These are phyloP conservation scores for Hydropotes inermis DNA, from an alignment of 2,113 vertebrate genomes.

Conservation along the genomic window DNA sequence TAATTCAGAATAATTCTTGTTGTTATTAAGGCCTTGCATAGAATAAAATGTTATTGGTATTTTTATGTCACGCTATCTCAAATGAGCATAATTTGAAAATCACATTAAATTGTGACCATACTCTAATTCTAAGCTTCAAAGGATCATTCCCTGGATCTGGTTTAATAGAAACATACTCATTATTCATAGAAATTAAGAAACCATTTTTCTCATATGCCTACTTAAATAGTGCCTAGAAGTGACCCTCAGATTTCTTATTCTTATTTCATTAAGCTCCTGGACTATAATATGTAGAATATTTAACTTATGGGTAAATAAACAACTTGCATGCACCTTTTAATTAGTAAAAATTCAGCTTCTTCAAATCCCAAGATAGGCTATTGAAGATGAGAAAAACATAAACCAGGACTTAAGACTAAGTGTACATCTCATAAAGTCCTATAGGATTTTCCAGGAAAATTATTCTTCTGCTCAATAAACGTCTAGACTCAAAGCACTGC, in stretches of 20 bases:
- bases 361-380: background rate
- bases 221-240: background rate
- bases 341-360: background rate
- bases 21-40: background rate
- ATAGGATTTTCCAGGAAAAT: background rate
- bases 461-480: background rate
- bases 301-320: conserved; percentile 4
- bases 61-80: background rate
- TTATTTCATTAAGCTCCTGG: background rate
- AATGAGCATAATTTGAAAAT: conserved; percentile 1
- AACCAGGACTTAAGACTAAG: background rate
- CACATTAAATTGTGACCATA: background rate
- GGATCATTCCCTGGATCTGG: background rate
- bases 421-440: background rate
- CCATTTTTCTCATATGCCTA: background rate
- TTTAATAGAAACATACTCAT: conserved; percentile 15
- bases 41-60: background rate
- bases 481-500: background rate
- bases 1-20: background rate
- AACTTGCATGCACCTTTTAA: background rate
- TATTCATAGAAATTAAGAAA: conserved; percentile 7
- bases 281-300: background rate
- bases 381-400: background rate
- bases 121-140: conserved; percentile 27
- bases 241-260: background rate